Conservation (phyloP, 2,888 invertebrate genomes). For the Falcaria lacertinaria region DNA sequence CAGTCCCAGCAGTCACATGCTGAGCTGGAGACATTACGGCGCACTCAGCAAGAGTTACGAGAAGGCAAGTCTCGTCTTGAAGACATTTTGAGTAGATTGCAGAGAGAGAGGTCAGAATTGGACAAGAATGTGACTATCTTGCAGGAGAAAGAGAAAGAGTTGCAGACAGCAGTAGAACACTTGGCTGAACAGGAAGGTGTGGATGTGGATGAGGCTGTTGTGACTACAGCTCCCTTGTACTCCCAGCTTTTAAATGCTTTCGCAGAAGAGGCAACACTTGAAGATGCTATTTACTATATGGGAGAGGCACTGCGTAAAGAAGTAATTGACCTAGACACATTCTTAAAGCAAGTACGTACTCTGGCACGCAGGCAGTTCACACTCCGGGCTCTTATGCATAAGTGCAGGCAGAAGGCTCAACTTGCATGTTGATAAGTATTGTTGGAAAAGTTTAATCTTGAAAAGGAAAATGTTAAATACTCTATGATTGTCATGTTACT, state of each 20-base stretch:
- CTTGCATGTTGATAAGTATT: constrained; percentile 80
- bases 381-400: constrained; percentile 96
- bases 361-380: constrained; percentile 98
- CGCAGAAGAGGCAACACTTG: constrained; percentile 98
- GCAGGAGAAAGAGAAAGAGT: constrained; percentile 92
- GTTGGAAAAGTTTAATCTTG: background rate
- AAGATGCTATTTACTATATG: constrained; percentile 99
- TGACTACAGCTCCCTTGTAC: constrained; percentile 96
- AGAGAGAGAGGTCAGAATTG: constrained; percentile 88
- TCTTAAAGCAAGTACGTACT: constrained; percentile 97
- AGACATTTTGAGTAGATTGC: constrained; percentile 86
- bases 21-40: constrained; percentile 91
- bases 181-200: constrained; percentile 89
- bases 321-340: constrained; percentile 96
- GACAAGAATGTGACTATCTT: constrained; percentile 91
- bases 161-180: constrained; percentile 88
- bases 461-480: constrained; percentile 3
- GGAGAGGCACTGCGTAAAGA: constrained; percentile 95
- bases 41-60: constrained; percentile 91
- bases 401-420: constrained; percentile 97
- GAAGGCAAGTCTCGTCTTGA: constrained; percentile 91
- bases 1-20: constrained; percentile 94
- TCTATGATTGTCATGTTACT: constrained; percentile 16
- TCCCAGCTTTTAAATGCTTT: constrained; percentile 97
- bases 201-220: constrained; percentile 97